These are phyloP conservation scores for Lepas anatifera DNA, from an alignment of 2,888 invertebrate genomes.

Conservation along the genomic window DNA sequence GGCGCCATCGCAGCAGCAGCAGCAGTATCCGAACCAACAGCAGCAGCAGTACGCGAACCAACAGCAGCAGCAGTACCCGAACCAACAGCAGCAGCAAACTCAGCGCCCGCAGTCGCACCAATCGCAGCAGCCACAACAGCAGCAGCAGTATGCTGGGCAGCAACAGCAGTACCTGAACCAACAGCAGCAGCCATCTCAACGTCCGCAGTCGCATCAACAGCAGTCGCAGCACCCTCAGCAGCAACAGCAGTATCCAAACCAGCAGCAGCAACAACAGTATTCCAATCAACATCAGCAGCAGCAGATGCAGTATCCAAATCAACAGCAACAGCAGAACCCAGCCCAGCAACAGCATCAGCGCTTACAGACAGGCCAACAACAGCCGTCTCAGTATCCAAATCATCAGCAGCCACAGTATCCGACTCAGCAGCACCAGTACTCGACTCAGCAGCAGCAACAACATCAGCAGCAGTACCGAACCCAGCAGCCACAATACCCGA, in stretches of 20 bases:
- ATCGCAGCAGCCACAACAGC: constrained; percentile 25
- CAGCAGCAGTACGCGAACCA: too few relatives aligned
- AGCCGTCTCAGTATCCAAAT: background rate
- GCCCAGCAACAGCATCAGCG: constrained; percentile 16
- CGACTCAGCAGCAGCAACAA: constrained; percentile 11
- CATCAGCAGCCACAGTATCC: background rate
- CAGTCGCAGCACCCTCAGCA: constrained; percentile 19
- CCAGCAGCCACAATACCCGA: constrained; percentile 20
- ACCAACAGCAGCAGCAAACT: constrained; percentile 15
- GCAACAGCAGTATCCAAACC: constrained; percentile 17
- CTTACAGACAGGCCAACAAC: too few relatives aligned
- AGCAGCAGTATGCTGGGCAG: constrained; percentile 29
- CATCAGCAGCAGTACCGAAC: constrained; percentile 22
- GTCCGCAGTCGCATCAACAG: constrained; percentile 13
- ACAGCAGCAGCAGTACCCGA: constrained; percentile 18
- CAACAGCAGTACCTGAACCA: constrained; percentile 20
- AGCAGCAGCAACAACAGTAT: background rate
- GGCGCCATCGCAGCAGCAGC: too few relatives aligned
- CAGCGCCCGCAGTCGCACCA: constrained; percentile 13
- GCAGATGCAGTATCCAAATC: constrained; percentile 16
- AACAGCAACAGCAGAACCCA: constrained; percentile 19
- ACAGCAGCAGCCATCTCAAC: too few relatives aligned
- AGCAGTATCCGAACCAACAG: too few relatives aligned
- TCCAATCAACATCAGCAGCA: background rate
- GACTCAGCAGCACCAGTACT: constrained; percentile 3